Base-by-base conservation (phyloP, 2,888 invertebrate genomes). In the Latheticus oryzae region DNA sequence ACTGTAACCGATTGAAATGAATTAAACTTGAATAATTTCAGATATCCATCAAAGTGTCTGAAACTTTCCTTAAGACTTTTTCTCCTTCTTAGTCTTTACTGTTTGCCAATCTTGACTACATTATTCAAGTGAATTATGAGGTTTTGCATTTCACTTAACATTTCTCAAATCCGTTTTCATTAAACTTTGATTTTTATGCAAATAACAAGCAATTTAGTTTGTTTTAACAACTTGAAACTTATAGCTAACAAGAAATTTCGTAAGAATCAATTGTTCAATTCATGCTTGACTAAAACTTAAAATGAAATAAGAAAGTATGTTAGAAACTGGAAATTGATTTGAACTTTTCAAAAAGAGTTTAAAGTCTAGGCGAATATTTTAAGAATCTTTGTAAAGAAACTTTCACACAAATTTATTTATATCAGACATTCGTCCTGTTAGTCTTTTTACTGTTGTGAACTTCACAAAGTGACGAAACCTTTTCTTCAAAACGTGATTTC, bases 31-130 rank as follows among this genome's bases (percentile, higher is more conserved):
- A 28, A 51, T 35, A 17, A 42, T 42, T 42, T 15, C 26, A 42
- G 42, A 15, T 33, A 47, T 51, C 19, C 30, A 40, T 51, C 37
- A 50, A 33, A 32, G 33, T 24, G 48, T 48, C 48, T 16, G n/a
- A 35, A 43, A 26, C 33, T 47, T 13, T 32, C 21, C 19, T 47
- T 28, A 30, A 9, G 43, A 30, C 43, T 30, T 45, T 45, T 32
- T 33, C 8, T 19, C 47, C 15, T 16, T 24, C 19, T 24, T 33
- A 35, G 35, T 47, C 35, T 35, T 33, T 21, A 33, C 33, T 15
- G 35, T 47, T 47, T 35, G 33, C 35, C 35, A 47, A 24, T 23
- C 17, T n/a, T 32, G 35, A 47, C 47, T 32, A 45, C 45, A 32
- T 32, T 30, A 24, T 24, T 9, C 15, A 5, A 24, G 24, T 24